These are phyloP conservation scores for Chloroceryle amazona DNA, from an alignment of 2,797 vertebrate species.

Conservation along the genomic window DNA sequence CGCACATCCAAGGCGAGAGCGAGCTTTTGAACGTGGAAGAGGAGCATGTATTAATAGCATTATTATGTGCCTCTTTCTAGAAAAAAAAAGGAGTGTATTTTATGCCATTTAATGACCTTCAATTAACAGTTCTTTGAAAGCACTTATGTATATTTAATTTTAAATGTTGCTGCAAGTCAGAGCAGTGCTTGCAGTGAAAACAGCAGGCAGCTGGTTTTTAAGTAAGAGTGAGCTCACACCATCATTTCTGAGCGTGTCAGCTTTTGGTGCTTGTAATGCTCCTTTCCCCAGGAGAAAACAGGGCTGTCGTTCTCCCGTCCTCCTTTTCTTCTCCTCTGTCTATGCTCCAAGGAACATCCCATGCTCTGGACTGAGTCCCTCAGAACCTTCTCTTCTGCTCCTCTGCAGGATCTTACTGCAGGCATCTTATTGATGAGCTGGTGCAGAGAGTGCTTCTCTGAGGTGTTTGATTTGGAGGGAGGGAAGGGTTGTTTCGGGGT, in stretches of 20 bases:
- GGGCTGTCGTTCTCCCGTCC: neutral
- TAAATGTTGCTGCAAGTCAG: constrained; percentile 78
- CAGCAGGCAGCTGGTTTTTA: constrained; percentile 81
- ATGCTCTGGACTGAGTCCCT: fast-evolving
- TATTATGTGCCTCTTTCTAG: constrained; percentile 70
- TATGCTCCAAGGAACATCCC: constrained; percentile 41
- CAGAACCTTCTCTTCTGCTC: neutral
- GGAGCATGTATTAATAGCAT: constrained; percentile 64
- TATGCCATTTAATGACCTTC: constrained; percentile 82
- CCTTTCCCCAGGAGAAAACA: neutral
- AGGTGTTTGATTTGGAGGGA: neutral
- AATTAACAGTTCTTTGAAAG: constrained; percentile 84
- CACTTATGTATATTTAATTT: constrained; percentile 87
- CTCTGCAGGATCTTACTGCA: neutral
- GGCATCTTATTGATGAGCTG: fast-evolving
- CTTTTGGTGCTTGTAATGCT: constrained; percentile 52
- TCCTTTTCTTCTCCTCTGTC: neutral
- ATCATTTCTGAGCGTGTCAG: constrained; percentile 78
- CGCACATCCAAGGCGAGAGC: neutral
- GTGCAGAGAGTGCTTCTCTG: neutral
- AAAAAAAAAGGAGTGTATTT: constrained; percentile 71
- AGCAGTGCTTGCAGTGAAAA: constrained; percentile 71
- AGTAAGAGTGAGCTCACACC: constrained; percentile 78
- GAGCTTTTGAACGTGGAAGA: neutral
- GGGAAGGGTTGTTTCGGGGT: neutral